Percentiles rank a stretch among this genome's conserved stretches.
Conservation (phyloP, 2,888 invertebrate species). For the Crocallis elinguaria region DNA sequence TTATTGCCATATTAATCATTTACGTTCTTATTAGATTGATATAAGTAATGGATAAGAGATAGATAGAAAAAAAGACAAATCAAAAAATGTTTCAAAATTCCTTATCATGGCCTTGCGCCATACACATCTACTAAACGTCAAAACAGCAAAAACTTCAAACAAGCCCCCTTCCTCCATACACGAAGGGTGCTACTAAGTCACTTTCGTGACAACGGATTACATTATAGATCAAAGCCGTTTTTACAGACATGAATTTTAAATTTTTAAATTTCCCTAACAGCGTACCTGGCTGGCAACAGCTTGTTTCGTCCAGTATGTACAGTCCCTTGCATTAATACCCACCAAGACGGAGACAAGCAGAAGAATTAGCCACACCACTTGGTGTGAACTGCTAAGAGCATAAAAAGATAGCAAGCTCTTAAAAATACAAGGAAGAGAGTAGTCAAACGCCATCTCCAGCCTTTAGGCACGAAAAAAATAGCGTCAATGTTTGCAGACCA, state of each 20-base stretch:
- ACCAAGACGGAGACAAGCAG: too few relatives aligned
- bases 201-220: conserved; percentile 56
- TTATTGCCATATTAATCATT: too few relatives aligned
- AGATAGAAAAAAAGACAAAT: too few relatives aligned
- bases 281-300: conserved; percentile 40
- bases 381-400: conserved; percentile 8
- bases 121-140: not conserved
- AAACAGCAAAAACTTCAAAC: conserved; percentile 41
- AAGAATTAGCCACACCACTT: not conserved
- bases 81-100: too few relatives aligned
- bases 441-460: too few relatives aligned
- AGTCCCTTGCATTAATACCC: too few relatives aligned
- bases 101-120: not conserved
- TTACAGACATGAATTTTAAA: conserved; percentile 72
- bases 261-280: conserved; percentile 67
- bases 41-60: too few relatives aligned
- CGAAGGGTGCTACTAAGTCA: conserved; percentile 59
- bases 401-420: conserved; percentile 24
- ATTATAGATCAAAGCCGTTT: conserved; percentile 74
- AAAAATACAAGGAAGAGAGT: conserved; percentile 15
- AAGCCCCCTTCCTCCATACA: conserved; percentile 28
- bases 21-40: too few relatives aligned
- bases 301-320: conserved; percentile 27
- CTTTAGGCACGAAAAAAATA: too few relatives aligned
- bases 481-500: too few relatives aligned